Evolutionary conservation across 2,888 invertebrate species (phyloP).

Genomic region (Calameuta idolon): DNA sequence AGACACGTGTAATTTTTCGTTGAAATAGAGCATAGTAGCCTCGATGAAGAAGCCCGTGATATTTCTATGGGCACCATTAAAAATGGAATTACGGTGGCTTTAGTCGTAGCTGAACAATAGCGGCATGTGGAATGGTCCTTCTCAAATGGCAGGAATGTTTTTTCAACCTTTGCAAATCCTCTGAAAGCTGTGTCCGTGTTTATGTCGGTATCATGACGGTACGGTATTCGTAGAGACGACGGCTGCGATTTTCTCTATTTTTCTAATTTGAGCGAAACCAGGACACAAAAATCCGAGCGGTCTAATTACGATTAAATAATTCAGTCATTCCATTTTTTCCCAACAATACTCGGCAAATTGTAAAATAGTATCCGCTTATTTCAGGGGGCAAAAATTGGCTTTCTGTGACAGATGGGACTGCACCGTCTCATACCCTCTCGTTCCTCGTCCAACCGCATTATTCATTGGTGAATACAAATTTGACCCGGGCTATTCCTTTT

Average conservation of each 20-base stretch:
- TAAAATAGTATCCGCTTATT: constrained; percentile 1
- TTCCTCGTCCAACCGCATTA: not conserved
- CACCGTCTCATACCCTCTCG: not conserved
- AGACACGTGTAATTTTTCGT: not conserved
- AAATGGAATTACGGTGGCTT: not conserved
- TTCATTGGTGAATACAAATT: not conserved
- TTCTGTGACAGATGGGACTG: not conserved
- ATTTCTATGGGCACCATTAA: not conserved
- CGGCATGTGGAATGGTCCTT: not conserved
- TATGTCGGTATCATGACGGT: not conserved
- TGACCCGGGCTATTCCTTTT: not conserved
- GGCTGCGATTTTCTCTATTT: not conserved
- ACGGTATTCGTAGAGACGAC: not conserved
- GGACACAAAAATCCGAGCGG: constrained; percentile 26
- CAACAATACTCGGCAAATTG: not conserved
- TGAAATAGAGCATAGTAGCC: not conserved
- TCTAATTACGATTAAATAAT: constrained; percentile 36
- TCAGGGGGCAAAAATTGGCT: not conserved
- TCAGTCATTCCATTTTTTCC: constrained; percentile 8
- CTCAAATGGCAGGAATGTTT: not conserved
- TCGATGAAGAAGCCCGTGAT: not conserved
- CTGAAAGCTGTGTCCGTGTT: not conserved
- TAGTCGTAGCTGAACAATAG: not conserved
- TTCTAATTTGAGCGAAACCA: not conserved
- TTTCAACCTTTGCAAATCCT: not conserved